Conservation (phyloP, 2,888 invertebrate genomes). For the Ormyrus nitidulus region DNA sequence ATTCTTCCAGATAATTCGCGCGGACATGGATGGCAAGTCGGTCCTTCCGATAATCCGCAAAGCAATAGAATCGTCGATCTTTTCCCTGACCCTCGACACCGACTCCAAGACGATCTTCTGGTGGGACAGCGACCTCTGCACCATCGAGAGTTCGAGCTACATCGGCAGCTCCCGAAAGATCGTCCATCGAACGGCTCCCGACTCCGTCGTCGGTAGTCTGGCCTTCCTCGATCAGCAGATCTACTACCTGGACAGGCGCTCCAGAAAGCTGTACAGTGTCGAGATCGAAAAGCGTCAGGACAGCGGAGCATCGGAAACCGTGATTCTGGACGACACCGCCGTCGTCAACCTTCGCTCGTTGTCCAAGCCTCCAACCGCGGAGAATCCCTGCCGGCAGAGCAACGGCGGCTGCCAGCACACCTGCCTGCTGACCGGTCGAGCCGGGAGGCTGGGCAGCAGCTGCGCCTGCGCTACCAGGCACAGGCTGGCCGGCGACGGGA, state of each 20-base stretch:
- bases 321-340: neutral
- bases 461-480: neutral
- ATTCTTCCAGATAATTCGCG: constrained; percentile 5
- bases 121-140: constrained; percentile 3
- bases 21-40: constrained; percentile 20
- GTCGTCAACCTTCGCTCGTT: neutral
- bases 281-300: neutral
- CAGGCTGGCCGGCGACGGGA: neutral
- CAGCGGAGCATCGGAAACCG: neutral
- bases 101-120: neutral
- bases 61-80: neutral
- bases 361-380: neutral
- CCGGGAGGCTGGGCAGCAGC: neutral
- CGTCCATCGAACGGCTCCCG: neutral
- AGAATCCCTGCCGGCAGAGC: neutral
- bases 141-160: constrained; percentile 10
- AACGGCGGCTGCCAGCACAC: constrained; percentile 1
- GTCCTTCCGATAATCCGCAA: neutral
- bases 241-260: neutral
- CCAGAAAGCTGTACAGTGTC: too few relatives aligned
- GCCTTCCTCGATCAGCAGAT: neutral
- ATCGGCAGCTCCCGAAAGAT: neutral
- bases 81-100: neutral
- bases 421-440: neutral
- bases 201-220: neutral